Evolutionary conservation across 2,797 vertebrate species (phyloP), one percentile per base, ranked within the genome.

Genomic region (Helarctos malayanus): DNA sequence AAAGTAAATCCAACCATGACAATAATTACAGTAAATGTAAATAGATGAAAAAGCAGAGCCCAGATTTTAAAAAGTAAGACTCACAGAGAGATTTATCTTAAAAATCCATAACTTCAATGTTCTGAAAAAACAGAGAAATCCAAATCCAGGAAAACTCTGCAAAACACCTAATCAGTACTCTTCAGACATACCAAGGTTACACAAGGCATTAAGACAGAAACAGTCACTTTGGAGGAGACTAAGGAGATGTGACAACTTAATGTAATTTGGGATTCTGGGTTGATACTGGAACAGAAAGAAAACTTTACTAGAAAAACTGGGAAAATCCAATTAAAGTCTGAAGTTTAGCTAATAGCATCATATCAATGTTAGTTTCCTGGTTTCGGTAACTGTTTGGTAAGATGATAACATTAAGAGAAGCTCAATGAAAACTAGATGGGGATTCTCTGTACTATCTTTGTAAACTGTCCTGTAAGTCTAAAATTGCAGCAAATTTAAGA

Each of bases 251-350:
- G 32, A 35, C 16, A 80, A 61, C 15, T 63, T 49, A 79, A 82
- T 11, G 1, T 10, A 95, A 47, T 25, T 16, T 54, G 19, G 18
- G 41, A 59, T 78, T 88, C 41, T n/a, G 45, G 11, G 16, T 3
- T 85, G 32, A 86, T 87, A 89, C 18, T 35, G 9, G 9, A 32
- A n/a, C 8, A 92, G 16, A 71, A 14, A 23, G 49, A 92, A 86
- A 71, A 63, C 57, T 89, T 75, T 18, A 89, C 78, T 65, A 73
- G 47, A 87, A 49, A 86, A 54, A 54, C 32, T 35, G 21, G 61
- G 52, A 61, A 68, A 93, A 93, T 86, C 41, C 32, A 47, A 57
- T 49, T 79, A 38, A 93, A 87, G 71, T 78, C 91, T 47, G 73
- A 68, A 68, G 71, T 86, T 78, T 47, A 47, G 29, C 29, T 68